Percentiles rank a stretch among this genome's conserved stretches.
Conservation (phyloP, 2,888 invertebrate species). For the Dicyrtoma fusca region DNA sequence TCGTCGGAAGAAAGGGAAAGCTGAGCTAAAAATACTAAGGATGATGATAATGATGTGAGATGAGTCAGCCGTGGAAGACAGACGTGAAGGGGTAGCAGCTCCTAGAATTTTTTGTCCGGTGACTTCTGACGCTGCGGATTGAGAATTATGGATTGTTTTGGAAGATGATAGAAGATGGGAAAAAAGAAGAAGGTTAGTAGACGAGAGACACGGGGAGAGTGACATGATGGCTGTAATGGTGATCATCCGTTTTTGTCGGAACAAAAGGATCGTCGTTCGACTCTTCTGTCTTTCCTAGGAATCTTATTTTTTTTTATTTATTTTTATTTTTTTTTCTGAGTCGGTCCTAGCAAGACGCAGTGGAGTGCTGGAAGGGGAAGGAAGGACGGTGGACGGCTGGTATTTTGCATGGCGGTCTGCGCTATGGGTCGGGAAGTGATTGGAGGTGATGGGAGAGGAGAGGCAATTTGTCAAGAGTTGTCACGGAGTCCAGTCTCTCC, state of each 20-base stretch:
- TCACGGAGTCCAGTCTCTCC: constrained; percentile 33
- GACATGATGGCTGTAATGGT: constrained; percentile 34
- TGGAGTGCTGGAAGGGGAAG: no score
- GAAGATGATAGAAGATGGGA: neutral
- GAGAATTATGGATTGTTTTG: constrained; percentile 25
- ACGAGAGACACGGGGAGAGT: constrained; percentile 25
- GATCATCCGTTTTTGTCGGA: constrained; percentile 24
- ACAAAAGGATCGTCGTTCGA: constrained; percentile 25
- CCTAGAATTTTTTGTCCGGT: no score
- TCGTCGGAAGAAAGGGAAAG: no score
- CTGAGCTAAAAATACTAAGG: no score
- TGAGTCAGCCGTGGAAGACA: no score
- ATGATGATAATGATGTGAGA: no score
- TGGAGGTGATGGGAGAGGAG: constrained; percentile 49
- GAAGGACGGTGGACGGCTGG: no score
- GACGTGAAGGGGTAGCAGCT: no score
- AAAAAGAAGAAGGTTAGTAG: constrained; percentile 23
- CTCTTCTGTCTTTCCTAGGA: constrained; percentile 11
- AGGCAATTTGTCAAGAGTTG: constrained; percentile 53
- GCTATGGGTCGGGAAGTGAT: constrained; percentile 37
- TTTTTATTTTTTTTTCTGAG: constrained; percentile 14
- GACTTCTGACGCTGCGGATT: no score
- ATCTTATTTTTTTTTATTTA: constrained; percentile 20
- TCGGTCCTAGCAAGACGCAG: neutral
- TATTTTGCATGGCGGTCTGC: neutral